Evolutionary conservation across 2,797 vertebrate genomes (phyloP), one percentile per base, ranked within the genome.

Genomic region (Eospalax fontanierii): DNA sequence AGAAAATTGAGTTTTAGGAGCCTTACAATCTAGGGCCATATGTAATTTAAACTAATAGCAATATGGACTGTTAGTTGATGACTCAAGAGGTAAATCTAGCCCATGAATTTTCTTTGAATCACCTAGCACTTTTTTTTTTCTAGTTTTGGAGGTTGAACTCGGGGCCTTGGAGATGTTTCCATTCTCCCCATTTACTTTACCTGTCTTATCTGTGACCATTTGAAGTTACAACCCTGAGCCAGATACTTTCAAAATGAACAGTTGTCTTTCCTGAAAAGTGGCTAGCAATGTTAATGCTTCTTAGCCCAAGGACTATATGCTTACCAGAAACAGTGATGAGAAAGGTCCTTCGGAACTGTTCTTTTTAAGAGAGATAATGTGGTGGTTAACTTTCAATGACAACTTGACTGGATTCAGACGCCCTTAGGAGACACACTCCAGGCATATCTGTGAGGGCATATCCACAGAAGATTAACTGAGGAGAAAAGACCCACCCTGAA

Each of bases 1-100:
- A 70, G 46, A 87, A 91, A 96, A 79, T 70, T 88, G 87, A 86
- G 18, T 90, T 96, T 95, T 75, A 75, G 89, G 82, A 86, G 30
- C 43, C 61, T 97, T 78, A n/a, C 22, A n/a, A 28, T 90, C 35
- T 71, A 71, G 40, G 84, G 22, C 21, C 22, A 22, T 70, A 38
- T 43, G 65, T 76, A 73, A 94, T 75, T 83, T 88, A 95, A 95
- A 87, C 33, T 71, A 75, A 54, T 35, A 89, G 65, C 68, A 93
- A 88, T 9, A n/a, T 71, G 26, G 61, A 12, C 61, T 91, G 46
- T 76, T 95, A 54, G 87, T 68, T 43, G 82, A 61, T 68, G 28
- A 43, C 15, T 40, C 59, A 79, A 59, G 28, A 54, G n/a, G 89
- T 91, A 54, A 88, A 93, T 70, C n/a, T 76, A 70, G n/a, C 57